Evolutionary conservation across 2,113 vertebrate genomes (phyloP).

Genomic region (Oceanodroma tethys): DNA sequence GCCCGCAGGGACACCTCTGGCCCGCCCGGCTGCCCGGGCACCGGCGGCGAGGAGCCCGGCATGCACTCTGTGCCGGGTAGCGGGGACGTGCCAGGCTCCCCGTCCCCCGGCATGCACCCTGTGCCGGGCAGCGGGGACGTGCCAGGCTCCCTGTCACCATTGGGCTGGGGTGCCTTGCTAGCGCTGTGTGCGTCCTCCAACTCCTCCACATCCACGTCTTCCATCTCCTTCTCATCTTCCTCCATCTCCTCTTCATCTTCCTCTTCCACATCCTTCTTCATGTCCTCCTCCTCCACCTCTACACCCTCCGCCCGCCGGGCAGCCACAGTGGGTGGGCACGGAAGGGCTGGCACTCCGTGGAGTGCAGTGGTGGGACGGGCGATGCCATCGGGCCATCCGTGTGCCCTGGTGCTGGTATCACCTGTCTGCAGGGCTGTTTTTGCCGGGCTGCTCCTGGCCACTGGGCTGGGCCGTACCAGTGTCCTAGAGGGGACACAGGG

Average conservation of each 20-base stretch:
- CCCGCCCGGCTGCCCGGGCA: accelerated
- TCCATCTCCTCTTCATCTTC: background rate
- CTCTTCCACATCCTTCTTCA: background rate
- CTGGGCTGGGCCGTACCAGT: background rate
- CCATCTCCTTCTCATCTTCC: background rate
- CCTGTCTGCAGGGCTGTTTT: background rate
- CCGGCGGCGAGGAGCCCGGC: accelerated
- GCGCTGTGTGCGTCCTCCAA: accelerated
- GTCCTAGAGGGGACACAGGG: background rate
- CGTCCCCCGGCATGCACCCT: background rate
- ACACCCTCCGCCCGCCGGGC: accelerated
- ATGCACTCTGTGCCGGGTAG: too few species aligned
- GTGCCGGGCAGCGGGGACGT: accelerated
- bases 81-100: background rate
- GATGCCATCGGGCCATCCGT: accelerated
- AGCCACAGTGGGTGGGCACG: accelerated
- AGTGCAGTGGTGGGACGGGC: accelerated
- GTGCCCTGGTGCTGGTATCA: accelerated
- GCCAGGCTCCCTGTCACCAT: background rate
- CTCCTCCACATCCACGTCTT: background rate
- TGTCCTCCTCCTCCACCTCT: background rate
- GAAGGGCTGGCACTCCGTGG: background rate
- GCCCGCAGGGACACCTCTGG: background rate
- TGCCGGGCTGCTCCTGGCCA: background rate
- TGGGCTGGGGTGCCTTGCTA: background rate